Evolutionary conservation across 37 sponge, comb jelly and placozoan genomes (phyloP).

Genomic region (Chondrosia reniformis): DNA sequence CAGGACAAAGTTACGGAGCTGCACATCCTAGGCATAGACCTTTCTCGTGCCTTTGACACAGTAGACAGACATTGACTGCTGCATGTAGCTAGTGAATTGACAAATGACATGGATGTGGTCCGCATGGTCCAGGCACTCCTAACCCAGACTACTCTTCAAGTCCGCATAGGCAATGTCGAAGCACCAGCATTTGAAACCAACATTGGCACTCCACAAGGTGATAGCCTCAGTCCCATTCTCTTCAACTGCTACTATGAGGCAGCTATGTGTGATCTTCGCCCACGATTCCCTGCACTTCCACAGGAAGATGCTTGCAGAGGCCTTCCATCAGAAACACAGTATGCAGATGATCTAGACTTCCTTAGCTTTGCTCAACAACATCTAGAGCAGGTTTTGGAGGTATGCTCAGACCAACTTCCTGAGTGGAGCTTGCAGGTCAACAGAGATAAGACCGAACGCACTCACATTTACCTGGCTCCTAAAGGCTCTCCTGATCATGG

Average conservation of each 20-base stretch:
- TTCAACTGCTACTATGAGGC: conserved; percentile 17
- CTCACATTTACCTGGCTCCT: too few relatives aligned
- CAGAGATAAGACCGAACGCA: conserved; percentile 3
- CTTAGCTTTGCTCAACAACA: background rate
- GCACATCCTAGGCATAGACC: too few relatives aligned
- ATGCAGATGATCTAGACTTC: conserved; percentile 6
- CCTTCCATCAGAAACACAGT: conserved; percentile 16
- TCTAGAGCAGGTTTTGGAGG: background rate
- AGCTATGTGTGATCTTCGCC: background rate
- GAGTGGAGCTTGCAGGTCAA: conserved; percentile 10
- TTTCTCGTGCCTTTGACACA: too few relatives aligned
- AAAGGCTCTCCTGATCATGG: background rate
- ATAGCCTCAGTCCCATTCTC: background rate
- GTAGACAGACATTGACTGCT: too few relatives aligned
- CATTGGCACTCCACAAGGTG: conserved; percentile 18
- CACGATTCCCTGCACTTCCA: background rate
- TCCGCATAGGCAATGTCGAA: background rate
- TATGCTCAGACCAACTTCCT: background rate
- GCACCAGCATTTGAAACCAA: background rate
- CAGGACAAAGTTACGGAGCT: background rate
- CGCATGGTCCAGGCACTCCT: too few relatives aligned
- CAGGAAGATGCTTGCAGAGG: background rate
- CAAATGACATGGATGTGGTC: too few relatives aligned
- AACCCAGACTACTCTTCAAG: background rate
- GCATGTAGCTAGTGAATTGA: too few relatives aligned